A percentile compares a stretch with the other conserved stretches of the same genome.
These are phyloP conservation scores for Calliphora vicina DNA, from an alignment of 1,140 invertebrate genomes.

Conservation along the genomic window DNA sequence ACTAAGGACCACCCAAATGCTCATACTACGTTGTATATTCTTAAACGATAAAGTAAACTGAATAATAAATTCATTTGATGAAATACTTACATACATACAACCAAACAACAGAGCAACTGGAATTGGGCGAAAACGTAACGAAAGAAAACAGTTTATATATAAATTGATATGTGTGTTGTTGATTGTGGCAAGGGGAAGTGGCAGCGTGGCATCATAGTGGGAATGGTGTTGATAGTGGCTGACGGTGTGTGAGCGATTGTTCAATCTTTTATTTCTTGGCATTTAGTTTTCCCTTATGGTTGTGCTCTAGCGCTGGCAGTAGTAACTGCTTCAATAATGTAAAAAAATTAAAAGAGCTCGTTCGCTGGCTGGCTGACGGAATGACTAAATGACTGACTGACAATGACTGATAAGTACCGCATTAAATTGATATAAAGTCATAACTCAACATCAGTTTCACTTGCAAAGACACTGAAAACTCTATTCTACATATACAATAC, in stretches of 20 bases:
- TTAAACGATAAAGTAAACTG: neutral
- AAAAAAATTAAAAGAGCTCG: neutral
- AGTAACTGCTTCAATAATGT: neutral
- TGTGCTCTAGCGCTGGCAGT: too few relatives aligned
- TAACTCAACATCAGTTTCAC: neutral
- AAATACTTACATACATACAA: neutral
- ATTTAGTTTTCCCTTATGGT: too few relatives aligned
- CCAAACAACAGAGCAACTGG: neutral
- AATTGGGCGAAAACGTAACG: neutral
- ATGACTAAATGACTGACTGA: neutral
- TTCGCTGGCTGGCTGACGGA: neutral
- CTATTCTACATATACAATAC: too few relatives aligned
- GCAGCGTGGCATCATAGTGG: too few relatives aligned
- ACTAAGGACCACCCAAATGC: too few relatives aligned
- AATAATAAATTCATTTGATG: constrained; percentile 2
- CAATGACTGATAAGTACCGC: neutral
- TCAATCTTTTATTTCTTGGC: too few relatives aligned
- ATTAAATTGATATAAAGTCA: neutral
- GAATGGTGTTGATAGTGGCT: too few relatives aligned
- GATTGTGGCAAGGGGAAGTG: neutral
- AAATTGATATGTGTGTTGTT: neutral
- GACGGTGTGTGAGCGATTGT: too few relatives aligned
- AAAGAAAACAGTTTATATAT: neutral
- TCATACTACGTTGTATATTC: neutral
- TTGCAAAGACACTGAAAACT: neutral